Base-by-base conservation (phyloP, 30 jellyfish, hydroid and myxozoan species). In the Hydra vulgaris region DNA sequence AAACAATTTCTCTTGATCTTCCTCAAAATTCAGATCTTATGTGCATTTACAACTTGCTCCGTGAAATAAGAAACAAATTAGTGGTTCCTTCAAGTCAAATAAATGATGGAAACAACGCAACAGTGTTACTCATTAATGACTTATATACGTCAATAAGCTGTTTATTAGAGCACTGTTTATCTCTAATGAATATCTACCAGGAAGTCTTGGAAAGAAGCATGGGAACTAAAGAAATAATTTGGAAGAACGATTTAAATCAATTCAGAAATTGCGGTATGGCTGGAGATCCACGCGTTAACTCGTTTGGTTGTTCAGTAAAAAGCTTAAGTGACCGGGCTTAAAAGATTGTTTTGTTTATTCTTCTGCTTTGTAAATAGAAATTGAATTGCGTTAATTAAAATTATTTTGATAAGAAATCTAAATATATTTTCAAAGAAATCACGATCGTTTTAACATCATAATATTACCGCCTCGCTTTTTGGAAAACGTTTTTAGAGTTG, bases 181-280 rank as follows among this genome's bases (percentile, higher is more conserved):
- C 75, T 23, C 15, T 68, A 3, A 68, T 68, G 75, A 23, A 68
- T n/a, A 23, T 68, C 26, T 68, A 68, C 75, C 75, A 68, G 27
- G 75, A n/a, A 16, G 75, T n/a, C 8, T 15, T 68, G 27, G 15
- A 68, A 3, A 68, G 27, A 15, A 68, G 75, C 16, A 68, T 68
- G 75, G 75, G 75, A n/a, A 68, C 75, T 3, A 68, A 68, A 23
- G 75, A 68, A 68, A 68, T 68, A 20, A 68, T 68, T 3, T 68
- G 75, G 75, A 68, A 68, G 27, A 68, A 20, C 26, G 75, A 68
- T 23, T 68, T 68, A 68, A 7, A 68, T 68, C 75, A 40, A 12
- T 40, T 40, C 12, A 5, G 61, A 40, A 40, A 40, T 3, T 3
- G 12, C 12, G 61, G 12, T 12, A 12, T 40, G 12, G 61, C 61